These are phyloP conservation scores for Agonopterix alstromeriana DNA, from an alignment of 2,888 invertebrate species.

Conservation along the genomic window DNA sequence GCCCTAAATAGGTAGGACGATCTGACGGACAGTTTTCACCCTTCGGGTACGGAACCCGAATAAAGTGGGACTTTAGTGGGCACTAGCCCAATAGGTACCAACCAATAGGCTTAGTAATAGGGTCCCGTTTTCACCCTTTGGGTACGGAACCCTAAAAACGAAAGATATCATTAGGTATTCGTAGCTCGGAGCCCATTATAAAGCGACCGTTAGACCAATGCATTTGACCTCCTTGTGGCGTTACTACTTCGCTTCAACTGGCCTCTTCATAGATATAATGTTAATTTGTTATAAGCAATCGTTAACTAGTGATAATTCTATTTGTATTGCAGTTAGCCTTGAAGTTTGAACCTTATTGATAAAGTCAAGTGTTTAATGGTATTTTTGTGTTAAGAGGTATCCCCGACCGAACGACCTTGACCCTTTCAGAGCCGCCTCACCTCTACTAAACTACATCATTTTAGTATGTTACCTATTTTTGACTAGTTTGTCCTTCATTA, in stretches of 20 bases:
- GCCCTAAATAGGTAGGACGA: too few relatives aligned
- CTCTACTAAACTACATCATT: too few relatives aligned
- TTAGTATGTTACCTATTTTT: too few relatives aligned
- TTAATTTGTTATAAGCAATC: neutral
- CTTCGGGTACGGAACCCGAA: too few relatives aligned
- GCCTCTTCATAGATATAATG: neutral
- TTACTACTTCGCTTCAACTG: neutral
- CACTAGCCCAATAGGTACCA: too few relatives aligned
- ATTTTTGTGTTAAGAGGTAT: neutral
- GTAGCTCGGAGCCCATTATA: slow-evolving; percentile 41
- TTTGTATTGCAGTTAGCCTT: neutral
- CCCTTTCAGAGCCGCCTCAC: too few relatives aligned
- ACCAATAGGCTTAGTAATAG: too few relatives aligned
- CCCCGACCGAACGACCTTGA: too few relatives aligned
- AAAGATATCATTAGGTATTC: slow-evolving; percentile 24
- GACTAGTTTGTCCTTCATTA: too few relatives aligned
- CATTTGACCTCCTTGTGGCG: slow-evolving; percentile 60
- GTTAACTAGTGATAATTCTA: neutral
- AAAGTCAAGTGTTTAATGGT: neutral
- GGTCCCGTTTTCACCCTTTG: too few relatives aligned
- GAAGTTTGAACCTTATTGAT: slow-evolving; percentile 1
- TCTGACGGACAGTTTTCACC: too few relatives aligned
- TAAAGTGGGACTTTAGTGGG: too few relatives aligned
- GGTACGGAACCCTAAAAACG: slow-evolving; percentile 13
- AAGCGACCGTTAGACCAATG: slow-evolving; percentile 53